Conservation (phyloP, 2,113 vertebrate species). For the Carassius carassius region DNA sequence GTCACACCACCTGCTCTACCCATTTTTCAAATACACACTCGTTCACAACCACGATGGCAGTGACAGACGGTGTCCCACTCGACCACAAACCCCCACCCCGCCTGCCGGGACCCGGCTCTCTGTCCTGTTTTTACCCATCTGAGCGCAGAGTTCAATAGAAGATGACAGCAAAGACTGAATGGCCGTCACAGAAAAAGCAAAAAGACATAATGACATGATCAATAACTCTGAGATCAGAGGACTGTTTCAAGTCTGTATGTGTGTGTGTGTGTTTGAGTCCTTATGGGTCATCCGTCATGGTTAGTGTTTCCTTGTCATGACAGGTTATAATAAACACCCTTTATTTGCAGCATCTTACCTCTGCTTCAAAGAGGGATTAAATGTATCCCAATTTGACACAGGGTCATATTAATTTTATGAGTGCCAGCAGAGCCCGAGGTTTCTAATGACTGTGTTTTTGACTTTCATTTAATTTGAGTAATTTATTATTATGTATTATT, state of each 20-base stretch:
- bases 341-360: neutral
- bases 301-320: constrained; percentile 4
- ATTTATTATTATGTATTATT: no score
- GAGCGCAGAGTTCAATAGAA: constrained; percentile 42
- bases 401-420: neutral
- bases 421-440: no score
- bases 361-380: constrained; percentile 1
- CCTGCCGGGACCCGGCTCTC: neutral
- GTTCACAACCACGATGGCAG: constrained; percentile 53
- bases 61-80: constrained; percentile 79
- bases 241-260: constrained; percentile 45
- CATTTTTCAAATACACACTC: constrained; percentile 79
- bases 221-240: constrained; percentile 81
- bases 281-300: constrained; percentile 8
- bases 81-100: neutral
- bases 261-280: neutral
- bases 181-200: constrained; percentile 67
- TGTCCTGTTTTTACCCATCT: constrained; percentile 28
- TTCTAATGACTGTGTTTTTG: neutral
- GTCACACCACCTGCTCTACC: constrained; percentile 99
- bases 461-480: no score
- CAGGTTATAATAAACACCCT: constrained; percentile 16
- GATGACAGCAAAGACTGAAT: constrained; percentile 45
- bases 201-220: constrained; percentile 88
- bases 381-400: constrained; percentile 6